Conservation (phyloP, 2,888 invertebrate species). For the Autographa gamma region DNA sequence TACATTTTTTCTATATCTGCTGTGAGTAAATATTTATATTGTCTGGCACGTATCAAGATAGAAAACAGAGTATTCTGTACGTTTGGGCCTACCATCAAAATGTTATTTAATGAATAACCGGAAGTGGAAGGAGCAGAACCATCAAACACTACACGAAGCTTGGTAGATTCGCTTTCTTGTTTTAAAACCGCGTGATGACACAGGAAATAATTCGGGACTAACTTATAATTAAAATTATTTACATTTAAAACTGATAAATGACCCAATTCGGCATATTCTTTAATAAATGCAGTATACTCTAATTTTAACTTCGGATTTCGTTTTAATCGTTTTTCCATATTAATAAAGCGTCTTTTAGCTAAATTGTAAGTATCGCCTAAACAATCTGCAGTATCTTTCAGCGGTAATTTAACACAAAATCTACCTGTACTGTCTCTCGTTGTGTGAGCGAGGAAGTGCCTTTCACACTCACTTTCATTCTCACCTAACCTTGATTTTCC, state of each 20-base stretch:
- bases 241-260: slow-evolving; percentile 47
- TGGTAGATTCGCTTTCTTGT: slow-evolving; percentile 30
- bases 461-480: slow-evolving; percentile 10
- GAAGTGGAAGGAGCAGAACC: slow-evolving; percentile 26
- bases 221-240: no score
- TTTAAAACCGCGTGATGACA: background rate
- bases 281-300: slow-evolving; percentile 45
- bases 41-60: slow-evolving; percentile 33
- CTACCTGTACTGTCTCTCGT: no score
- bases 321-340: slow-evolving; percentile 46
- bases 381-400: slow-evolving; percentile 23
- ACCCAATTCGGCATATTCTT: slow-evolving; percentile 45
- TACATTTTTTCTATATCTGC: slow-evolving; percentile 43
- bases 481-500: slow-evolving; percentile 17
- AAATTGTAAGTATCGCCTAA: slow-evolving; percentile 46
- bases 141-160: slow-evolving; percentile 40
- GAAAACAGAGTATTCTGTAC: slow-evolving; percentile 28
- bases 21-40: slow-evolving; percentile 29
- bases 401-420: slow-evolving; percentile 8
- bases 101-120: slow-evolving; percentile 28
- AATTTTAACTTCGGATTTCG: slow-evolving; percentile 28
- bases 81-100: slow-evolving; percentile 30
- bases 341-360: slow-evolving; percentile 48
- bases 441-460: no score
- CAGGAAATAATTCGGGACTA: no score